Evolutionary conservation across 2,888 invertebrate species (phyloP).

Genomic region (Tipula confusa): DNA sequence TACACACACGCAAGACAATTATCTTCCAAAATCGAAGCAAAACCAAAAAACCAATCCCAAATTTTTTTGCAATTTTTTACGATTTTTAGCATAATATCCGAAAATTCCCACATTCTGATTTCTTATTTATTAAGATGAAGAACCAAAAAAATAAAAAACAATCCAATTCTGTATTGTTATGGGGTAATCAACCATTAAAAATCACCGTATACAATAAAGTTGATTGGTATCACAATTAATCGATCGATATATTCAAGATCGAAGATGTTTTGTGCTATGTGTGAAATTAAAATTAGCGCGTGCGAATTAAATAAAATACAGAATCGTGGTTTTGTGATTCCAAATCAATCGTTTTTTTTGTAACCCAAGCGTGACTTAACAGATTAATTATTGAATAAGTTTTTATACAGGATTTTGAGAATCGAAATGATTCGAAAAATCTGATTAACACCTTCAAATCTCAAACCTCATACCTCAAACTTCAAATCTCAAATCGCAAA

Average conservation of each 20-base stretch:
- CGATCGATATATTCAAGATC: neutral
- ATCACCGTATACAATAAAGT: neutral
- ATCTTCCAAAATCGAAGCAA: neutral
- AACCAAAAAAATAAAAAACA: neutral
- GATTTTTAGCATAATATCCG: neutral
- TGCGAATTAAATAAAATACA: neutral
- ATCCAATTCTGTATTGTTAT: neutral
- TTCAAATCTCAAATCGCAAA: too few relatives aligned
- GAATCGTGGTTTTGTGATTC: neutral
- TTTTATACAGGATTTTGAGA: too few relatives aligned
- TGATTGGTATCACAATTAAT: neutral
- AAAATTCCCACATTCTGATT: constrained; percentile 13
- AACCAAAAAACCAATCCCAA: neutral
- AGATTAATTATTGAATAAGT: neutral
- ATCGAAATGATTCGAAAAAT: too few relatives aligned
- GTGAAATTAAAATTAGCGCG: neutral
- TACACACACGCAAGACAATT: neutral
- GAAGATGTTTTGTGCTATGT: neutral
- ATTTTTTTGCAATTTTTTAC: neutral
- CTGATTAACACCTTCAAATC: too few relatives aligned
- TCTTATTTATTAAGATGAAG: neutral
- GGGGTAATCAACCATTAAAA: constrained; percentile 4
- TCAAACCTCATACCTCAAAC: too few relatives aligned
- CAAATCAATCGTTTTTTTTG: neutral
- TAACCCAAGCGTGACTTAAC: neutral